Evolutionary conservation across 2,113 vertebrate species (phyloP).

Genomic region (Colistium nudipinnis): DNA sequence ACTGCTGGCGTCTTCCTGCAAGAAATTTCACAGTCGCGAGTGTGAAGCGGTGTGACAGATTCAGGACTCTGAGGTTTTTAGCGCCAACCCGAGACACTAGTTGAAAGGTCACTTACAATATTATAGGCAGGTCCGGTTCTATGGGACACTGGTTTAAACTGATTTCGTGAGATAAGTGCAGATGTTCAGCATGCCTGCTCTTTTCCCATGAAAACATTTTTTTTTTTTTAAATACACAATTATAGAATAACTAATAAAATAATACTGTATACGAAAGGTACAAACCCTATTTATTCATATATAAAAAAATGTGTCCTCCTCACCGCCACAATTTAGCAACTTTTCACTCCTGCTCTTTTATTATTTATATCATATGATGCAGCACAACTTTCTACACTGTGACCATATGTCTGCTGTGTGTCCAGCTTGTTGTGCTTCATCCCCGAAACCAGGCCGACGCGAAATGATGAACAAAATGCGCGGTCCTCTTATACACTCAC

Average conservation of each 20-base stretch:
- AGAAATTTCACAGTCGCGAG: conserved; percentile 19
- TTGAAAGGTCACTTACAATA: background rate
- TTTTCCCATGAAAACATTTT: too few species aligned
- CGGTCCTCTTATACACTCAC: too few species aligned
- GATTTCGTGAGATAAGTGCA: background rate
- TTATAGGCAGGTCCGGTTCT: conserved; percentile 1
- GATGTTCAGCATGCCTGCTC: background rate
- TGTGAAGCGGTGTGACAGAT: conserved; percentile 27
- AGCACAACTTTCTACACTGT: background rate
- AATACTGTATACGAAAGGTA: too few species aligned
- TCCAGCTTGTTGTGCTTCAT: background rate
- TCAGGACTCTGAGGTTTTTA: conserved; percentile 17
- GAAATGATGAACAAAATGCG: too few species aligned
- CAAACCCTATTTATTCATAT: too few species aligned
- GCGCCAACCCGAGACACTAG: background rate
- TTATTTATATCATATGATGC: too few species aligned
- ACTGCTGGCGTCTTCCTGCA: conserved; percentile 20
- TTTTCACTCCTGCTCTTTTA: too few species aligned
- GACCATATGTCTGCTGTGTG: background rate
- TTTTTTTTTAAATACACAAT: too few species aligned
- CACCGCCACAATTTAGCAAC: too few species aligned
- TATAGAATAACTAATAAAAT: too few species aligned
- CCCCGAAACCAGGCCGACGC: too few species aligned
- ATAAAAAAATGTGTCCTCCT: too few species aligned
- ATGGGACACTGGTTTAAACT: background rate